Conservation (phyloP, 2,888 invertebrate species). For the Rhorus exstirpatorius region DNA sequence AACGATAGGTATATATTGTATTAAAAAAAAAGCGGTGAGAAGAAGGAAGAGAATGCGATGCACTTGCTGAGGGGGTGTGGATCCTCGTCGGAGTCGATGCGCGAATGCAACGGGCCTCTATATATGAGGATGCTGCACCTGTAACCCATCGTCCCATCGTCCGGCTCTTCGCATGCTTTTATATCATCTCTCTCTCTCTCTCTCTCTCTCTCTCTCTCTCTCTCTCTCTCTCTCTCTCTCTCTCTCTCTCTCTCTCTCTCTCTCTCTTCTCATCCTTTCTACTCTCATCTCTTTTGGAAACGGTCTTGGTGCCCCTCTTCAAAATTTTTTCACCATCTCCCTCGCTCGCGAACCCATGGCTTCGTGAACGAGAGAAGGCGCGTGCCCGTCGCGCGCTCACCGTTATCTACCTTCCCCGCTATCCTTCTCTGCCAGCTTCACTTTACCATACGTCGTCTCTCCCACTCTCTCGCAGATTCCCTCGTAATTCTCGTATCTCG, state of each 20-base stretch:
- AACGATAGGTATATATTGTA: conserved; percentile 25
- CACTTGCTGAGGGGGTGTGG: conserved; percentile 64
- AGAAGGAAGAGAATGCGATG: conserved; percentile 26
- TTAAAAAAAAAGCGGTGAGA: conserved; percentile 37
- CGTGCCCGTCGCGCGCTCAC: conserved; percentile 80
- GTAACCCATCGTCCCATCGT: conserved; percentile 75
- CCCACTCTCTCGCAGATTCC: conserved; percentile 20
- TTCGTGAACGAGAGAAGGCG: conserved; percentile 76
- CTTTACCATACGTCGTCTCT: conserved; percentile 65
- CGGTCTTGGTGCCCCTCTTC: conserved; percentile 34
- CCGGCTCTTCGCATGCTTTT: conserved; percentile 77
- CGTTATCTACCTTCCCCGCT: conserved; percentile 71
- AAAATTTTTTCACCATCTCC: conserved; percentile 33
- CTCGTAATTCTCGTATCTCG: conserved; percentile 37
- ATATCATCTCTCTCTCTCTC: conserved; percentile 49
- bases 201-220: conserved; percentile 33
- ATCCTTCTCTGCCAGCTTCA: conserved; percentile 13
- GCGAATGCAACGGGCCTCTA: conserved; percentile 61
- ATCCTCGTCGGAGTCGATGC: conserved; percentile 56
- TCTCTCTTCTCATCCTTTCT: conserved; percentile 23
- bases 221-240: conserved; percentile 35
- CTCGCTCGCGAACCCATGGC: conserved; percentile 62
- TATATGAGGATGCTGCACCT: conserved; percentile 76
- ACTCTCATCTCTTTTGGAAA: conserved; percentile 33
- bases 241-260: conserved; percentile 45